phyloP scores from a whole-genome alignment of 1,140 invertebrate species.

The Diprion similis region DNA sequence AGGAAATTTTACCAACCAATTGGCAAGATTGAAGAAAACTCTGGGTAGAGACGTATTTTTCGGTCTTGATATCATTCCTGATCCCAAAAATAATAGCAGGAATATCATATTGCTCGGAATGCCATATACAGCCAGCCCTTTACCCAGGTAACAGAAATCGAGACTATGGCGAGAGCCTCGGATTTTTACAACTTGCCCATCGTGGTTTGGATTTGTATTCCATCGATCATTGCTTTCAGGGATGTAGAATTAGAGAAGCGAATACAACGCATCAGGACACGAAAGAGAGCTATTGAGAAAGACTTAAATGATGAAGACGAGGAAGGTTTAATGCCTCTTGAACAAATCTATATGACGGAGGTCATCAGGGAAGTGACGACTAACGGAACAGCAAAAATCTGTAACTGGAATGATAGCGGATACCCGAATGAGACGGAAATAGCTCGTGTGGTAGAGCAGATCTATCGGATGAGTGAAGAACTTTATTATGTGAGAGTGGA shows the following conservation, averaged over 20 bases:
- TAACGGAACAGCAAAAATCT: conserved; percentile 47
- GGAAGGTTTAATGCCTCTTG: conserved; percentile 39
- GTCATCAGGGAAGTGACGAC: conserved; percentile 58
- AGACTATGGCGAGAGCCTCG: no score
- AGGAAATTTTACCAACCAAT: conserved; percentile 65
- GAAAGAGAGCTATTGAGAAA: conserved; percentile 28
- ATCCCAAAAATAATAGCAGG: conserved; percentile 69
- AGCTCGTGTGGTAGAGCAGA: conserved; percentile 54
- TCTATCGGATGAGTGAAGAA: conserved; percentile 59
- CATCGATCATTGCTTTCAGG: conserved; percentile 27
- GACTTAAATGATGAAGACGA: conserved; percentile 37
- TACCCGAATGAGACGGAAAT: conserved; percentile 52
- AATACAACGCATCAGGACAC: conserved; percentile 33
- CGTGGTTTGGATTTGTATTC: no score
- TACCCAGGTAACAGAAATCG: conserved; percentile 66
- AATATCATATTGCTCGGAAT: conserved; percentile 71
- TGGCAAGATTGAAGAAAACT: conserved; percentile 68
- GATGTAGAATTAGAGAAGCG: conserved; percentile 48
- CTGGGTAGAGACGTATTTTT: conserved; percentile 72
- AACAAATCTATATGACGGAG: conserved; percentile 56
- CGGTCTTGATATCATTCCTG: conserved; percentile 71
- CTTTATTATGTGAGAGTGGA: conserved; percentile 60
- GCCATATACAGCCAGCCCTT: conserved; percentile 66
- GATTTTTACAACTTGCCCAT: no score
- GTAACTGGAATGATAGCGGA: conserved; percentile 10